Base-by-base conservation (phyloP, 2,113 vertebrate species). In the Scartelaos histophorus region DNA sequence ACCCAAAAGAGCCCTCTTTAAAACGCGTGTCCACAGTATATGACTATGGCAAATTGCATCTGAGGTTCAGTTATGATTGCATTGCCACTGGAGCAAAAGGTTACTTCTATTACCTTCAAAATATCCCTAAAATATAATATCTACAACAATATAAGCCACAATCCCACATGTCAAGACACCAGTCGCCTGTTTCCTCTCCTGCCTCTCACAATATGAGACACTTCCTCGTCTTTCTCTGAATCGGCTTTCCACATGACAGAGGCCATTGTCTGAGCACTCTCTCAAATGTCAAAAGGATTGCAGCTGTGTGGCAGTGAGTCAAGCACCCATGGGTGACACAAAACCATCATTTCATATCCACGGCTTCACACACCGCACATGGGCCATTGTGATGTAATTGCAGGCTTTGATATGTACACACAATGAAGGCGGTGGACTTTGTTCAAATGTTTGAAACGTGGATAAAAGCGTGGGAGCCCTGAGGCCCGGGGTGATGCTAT, bases 271-370 rank as follows among this genome's bases (percentile, higher is more conserved):
- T 34, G 64, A 83, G 35, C 12, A 25, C 64, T 81, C 25, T 61
- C 73, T 75, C 66, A 79, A 76, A 90, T 84, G 73, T 85, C 79
- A 85, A 68, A 74, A 70, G 69, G 69, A 64, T 54, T 74, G 78
- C 46, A 5, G 67, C 67, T 79, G 22, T 51, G 16, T 71, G 67
- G 67, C 67, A 73, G 38, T 57, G 69, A 84, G 66, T 83, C 64
- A 75, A 79, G 65, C 65, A 69, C 43, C 70, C 35, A 64, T 12
- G 72, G 67, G 74, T 67, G 70, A 47, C 66, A 64, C 47, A 75
- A 80, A 71, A 68, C 0, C 9, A 67, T 11, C 73, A 67, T 58
- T 56, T 49, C 2, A 58, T 71, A 67, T 71, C 43, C 43, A 57
- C n/a, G 25, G 57, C 24, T 71, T 68, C 46, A 38, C 38, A 80